Conservation (phyloP, 2,113 vertebrate genomes). For the Sinocyclocheilus anshuiensis region DNA sequence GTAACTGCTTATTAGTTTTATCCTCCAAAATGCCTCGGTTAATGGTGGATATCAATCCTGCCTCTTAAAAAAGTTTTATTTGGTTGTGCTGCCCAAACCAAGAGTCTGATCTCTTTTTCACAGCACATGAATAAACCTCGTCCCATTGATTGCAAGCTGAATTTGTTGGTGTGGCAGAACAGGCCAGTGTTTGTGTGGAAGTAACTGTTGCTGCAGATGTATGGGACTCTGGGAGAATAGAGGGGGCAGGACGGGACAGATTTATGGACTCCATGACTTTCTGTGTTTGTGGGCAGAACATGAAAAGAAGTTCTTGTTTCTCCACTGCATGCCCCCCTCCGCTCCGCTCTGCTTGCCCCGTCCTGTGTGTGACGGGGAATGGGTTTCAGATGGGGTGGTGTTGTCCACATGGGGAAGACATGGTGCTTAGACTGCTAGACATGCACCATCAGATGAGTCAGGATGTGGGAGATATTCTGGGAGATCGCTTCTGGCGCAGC, state of each 20-base stretch:
- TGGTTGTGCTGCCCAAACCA: constrained; percentile 9
- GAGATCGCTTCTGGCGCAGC: constrained; percentile 80
- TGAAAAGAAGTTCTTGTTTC: constrained; percentile 79
- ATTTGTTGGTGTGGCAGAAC: constrained; percentile 61
- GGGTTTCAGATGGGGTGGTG: constrained; percentile 58
- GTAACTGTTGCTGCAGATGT: constrained; percentile 59
- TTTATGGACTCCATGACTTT: constrained; percentile 73
- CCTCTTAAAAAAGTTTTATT: background rate
- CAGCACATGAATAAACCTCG: constrained; percentile 28
- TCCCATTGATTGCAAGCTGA: constrained; percentile 57
- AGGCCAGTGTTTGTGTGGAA: constrained; percentile 63
- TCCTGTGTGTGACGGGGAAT: constrained; percentile 52
- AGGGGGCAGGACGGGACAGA: constrained; percentile 58
- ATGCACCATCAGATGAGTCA: constrained; percentile 44
- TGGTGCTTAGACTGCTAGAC: constrained; percentile 23
- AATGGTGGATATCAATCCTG: background rate
- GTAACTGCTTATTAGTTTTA: background rate
- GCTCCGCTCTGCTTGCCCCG: background rate
- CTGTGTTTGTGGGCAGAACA: constrained; percentile 68
- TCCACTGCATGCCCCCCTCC: constrained; percentile 56
- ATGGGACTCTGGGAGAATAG: constrained; percentile 58
- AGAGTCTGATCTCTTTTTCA: constrained; percentile 34
- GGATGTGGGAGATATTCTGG: constrained; percentile 71
- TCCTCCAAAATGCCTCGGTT: background rate
- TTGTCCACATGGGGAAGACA: constrained; percentile 32